Percentiles rank a stretch among this genome's conserved stretches.
Conservation (phyloP, 2,113 vertebrate species). For the Hippopotamus amphibius region DNA sequence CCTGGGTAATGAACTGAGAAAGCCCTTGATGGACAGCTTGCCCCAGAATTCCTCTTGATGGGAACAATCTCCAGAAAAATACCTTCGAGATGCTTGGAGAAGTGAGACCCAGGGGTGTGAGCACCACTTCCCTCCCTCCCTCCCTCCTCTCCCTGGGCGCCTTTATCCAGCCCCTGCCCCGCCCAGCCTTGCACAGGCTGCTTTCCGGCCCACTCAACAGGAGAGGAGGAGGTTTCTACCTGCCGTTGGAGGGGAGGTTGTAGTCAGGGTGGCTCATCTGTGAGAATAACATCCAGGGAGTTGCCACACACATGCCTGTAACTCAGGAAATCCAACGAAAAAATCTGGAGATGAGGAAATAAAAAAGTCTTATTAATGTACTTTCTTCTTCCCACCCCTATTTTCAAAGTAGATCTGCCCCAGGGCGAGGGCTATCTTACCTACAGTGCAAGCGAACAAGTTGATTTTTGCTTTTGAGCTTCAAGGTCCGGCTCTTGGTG, state of each 20-base stretch:
- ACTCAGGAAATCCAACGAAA: not conserved
- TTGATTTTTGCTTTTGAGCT: not conserved
- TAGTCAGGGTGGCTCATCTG: not conserved
- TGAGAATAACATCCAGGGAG: not conserved
- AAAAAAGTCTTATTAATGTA: not conserved
- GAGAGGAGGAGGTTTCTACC: not conserved
- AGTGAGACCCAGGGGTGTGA: not conserved
- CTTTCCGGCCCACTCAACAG: not conserved
- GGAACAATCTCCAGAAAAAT: not conserved
- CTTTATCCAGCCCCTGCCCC: not conserved
- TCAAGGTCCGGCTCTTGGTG: not conserved
- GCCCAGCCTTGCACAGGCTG: not conserved
- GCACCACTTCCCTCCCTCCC: not conserved
- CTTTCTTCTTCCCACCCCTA: not conserved
- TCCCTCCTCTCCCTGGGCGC: no score
- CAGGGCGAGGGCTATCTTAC: not conserved
- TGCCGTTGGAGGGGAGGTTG: not conserved
- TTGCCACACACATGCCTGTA: not conserved
- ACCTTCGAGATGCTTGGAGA: not conserved
- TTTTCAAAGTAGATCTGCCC: not conserved
- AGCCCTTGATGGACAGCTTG: not conserved
- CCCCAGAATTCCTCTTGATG: not conserved
- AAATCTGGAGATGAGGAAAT: not conserved
- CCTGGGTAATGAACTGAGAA: not conserved
- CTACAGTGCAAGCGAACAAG: not conserved